Evolutionary conservation across 2,888 invertebrate genomes (phyloP).

Genomic region (Odontomyia ornata): DNA sequence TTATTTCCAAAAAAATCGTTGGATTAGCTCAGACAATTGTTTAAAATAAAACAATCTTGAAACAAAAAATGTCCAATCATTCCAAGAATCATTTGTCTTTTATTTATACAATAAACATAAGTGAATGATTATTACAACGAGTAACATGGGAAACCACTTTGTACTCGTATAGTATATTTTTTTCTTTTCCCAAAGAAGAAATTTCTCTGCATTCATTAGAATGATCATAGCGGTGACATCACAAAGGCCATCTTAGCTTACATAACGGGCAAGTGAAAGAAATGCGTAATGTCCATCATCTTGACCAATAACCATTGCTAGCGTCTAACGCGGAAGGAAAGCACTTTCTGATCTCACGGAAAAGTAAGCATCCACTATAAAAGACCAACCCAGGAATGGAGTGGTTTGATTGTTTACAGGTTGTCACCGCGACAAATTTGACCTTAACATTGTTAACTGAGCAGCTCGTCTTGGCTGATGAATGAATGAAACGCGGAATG

Average conservation of each 20-base stretch:
- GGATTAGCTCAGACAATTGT: no score
- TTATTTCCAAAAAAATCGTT: no score
- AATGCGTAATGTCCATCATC: background rate
- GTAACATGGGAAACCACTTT: background rate
- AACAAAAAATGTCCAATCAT: no score
- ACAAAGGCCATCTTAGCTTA: conserved; percentile 18
- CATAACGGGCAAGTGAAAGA: conserved; percentile 22
- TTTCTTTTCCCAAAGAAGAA: background rate
- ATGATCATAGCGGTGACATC: conserved; percentile 28
- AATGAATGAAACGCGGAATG: no score
- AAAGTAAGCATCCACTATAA: conserved; percentile 9
- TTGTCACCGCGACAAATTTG: background rate
- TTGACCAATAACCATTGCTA: background rate
- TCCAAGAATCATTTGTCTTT: no score
- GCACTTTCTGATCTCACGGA: background rate
- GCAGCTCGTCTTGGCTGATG: no score
- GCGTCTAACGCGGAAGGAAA: background rate
- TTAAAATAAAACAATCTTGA: no score
- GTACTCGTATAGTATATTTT: no score
- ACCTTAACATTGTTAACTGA: background rate
- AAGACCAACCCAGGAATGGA: background rate
- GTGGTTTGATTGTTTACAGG: background rate
- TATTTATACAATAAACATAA: no score
- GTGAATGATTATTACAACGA: background rate
- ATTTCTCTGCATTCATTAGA: background rate